Evolutionary conservation across 2,888 invertebrate species (phyloP).

Genomic region (Acrobasis suavella): DNA sequence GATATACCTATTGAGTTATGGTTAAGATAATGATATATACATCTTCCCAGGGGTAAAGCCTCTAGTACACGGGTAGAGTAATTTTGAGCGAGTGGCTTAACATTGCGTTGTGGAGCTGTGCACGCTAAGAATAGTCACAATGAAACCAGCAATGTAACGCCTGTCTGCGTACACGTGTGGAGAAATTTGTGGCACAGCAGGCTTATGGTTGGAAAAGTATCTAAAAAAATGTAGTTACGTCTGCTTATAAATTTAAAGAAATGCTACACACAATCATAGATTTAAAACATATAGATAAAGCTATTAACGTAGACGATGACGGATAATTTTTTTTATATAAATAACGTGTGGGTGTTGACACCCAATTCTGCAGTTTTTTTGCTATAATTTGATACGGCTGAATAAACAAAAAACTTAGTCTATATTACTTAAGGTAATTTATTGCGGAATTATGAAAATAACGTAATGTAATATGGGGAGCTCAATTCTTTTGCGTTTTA

Average conservation of each 20-base stretch:
- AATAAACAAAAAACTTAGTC: conserved; percentile 18
- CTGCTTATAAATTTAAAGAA: too few species aligned
- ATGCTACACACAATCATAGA: too few species aligned
- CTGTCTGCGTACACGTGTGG: too few species aligned
- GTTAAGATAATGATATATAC: neutral
- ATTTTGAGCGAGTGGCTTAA: too few species aligned
- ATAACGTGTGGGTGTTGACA: conserved; percentile 20
- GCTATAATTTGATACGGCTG: conserved; percentile 11
- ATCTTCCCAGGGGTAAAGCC: too few species aligned
- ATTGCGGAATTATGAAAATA: conserved; percentile 20
- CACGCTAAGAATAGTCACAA: too few species aligned
- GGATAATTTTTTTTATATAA: conserved; percentile 1
- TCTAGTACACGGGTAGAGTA: too few species aligned
- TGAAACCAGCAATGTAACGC: too few species aligned
- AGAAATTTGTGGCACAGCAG: too few species aligned
- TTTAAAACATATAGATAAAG: neutral
- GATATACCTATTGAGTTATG: neutral
- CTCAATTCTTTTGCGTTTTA: neutral
- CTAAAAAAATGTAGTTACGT: too few species aligned
- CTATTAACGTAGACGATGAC: neutral
- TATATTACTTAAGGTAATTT: conserved; percentile 12
- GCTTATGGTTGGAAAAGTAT: too few species aligned
- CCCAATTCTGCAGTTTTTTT: conserved; percentile 19
- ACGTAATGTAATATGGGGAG: conserved; percentile 16
- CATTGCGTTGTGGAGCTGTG: too few species aligned